Percentiles rank a stretch among this genome's conserved stretches.
Evolutionary conservation across 2,888 invertebrate species (phyloP).

Genomic region (Dicycla oo): DNA sequence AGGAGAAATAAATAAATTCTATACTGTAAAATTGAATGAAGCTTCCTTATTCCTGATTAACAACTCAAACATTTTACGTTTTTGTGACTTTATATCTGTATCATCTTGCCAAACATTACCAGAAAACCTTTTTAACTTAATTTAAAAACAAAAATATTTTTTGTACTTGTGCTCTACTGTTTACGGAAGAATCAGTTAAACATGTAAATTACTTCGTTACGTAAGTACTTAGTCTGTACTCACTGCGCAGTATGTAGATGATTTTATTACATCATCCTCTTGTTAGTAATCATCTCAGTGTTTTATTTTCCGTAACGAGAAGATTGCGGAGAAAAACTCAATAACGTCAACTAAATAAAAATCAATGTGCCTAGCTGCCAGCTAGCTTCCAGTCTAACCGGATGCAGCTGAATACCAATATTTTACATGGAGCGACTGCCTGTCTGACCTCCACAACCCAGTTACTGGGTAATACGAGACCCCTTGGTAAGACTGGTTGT

Average conservation of each 20-base stretch:
- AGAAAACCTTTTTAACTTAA: conserved; percentile 13
- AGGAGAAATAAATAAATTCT: background rate
- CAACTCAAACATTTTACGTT: background rate
- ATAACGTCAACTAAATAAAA: no score
- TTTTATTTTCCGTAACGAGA: conserved; percentile 30
- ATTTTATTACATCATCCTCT: conserved; percentile 22
- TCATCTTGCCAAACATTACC: background rate
- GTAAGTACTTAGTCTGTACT: conserved; percentile 3
- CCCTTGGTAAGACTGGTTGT: no score
- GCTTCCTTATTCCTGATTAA: conserved; percentile 4
- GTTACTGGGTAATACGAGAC: no score
- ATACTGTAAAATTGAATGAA: background rate
- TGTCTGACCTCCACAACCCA: no score
- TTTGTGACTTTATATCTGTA: background rate
- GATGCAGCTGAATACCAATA: no score
- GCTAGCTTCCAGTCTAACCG: no score
- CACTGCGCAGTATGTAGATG: conserved; percentile 27
- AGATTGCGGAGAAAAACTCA: background rate
- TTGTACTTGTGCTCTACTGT: conserved; percentile 5
- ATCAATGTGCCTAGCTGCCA: no score
- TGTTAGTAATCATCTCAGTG: conserved; percentile 4
- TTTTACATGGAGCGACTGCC: no score
- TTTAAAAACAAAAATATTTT: conserved; percentile 14
- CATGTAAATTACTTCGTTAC: conserved; percentile 35
- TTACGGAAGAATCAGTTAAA: conserved; percentile 38